phyloP scores from a whole-genome alignment of 2,888 invertebrate species.

The Mellilla xanthometata region DNA sequence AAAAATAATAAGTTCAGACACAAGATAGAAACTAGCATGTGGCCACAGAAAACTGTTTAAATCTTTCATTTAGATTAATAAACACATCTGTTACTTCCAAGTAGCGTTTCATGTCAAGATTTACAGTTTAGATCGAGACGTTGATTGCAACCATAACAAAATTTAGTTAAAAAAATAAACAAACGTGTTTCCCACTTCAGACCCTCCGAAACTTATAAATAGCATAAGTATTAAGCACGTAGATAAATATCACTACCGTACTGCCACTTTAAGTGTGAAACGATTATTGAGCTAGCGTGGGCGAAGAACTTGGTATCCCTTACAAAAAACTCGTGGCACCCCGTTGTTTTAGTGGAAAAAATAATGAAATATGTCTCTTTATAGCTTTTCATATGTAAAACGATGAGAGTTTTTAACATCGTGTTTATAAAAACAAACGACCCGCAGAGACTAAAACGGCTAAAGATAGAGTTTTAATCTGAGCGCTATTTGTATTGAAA shows the following conservation, averaged over 20 bases:
- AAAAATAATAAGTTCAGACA: no score
- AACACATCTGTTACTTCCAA: neutral
- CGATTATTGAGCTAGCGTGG: constrained; percentile 69
- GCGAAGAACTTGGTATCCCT: constrained; percentile 65
- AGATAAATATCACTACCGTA: constrained; percentile 66
- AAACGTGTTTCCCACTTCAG: constrained; percentile 10
- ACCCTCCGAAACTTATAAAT: constrained; percentile 53
- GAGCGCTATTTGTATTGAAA: constrained; percentile 35
- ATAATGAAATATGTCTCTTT: constrained; percentile 77
- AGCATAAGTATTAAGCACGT: constrained; percentile 56
- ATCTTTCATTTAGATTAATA: constrained; percentile 1
- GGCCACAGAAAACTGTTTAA: neutral
- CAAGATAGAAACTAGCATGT: no score
- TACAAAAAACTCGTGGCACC: constrained; percentile 75
- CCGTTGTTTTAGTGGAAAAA: constrained; percentile 77
- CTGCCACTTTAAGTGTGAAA: constrained; percentile 77
- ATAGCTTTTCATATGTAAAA: constrained; percentile 69
- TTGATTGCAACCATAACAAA: constrained; percentile 35
- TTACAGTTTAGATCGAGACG: constrained; percentile 14
- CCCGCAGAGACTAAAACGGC: constrained; percentile 40
- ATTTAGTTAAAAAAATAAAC: constrained; percentile 20
- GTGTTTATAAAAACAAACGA: constrained; percentile 58
- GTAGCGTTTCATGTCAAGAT: neutral
- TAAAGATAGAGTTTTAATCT: constrained; percentile 9
- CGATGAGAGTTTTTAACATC: constrained; percentile 62